Conservation (phyloP, 1,140 invertebrate species). For the Daktulosphaira vitifoliae region DNA sequence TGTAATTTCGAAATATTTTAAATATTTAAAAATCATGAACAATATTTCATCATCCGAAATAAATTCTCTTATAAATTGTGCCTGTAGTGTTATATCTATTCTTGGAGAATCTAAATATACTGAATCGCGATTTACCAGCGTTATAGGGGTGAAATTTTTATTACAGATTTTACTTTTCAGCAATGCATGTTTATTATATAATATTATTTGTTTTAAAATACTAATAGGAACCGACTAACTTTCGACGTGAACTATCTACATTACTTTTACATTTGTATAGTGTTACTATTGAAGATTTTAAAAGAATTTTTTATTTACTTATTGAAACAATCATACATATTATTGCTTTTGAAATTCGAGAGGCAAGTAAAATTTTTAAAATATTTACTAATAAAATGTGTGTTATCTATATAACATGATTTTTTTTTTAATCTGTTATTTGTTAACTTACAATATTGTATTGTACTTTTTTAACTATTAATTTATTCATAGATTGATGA, state of each 20-base stretch:
- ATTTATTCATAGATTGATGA: slow-evolving; percentile 1
- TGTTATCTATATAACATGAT: too few species aligned
- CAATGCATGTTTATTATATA: background rate
- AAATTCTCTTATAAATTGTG: background rate
- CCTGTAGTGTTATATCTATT: slow-evolving; percentile 7
- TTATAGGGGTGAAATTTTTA: slow-evolving; percentile 12
- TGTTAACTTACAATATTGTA: too few species aligned
- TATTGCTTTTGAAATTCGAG: slow-evolving; percentile 4
- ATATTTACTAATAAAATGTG: too few species aligned
- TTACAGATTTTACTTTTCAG: background rate
- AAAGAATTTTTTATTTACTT: slow-evolving; percentile 1
- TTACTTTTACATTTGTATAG: background rate
- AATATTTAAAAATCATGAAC: background rate
- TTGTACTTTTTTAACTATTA: background rate
- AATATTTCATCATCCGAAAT: background rate
- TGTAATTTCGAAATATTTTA: background rate
- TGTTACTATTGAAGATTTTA: background rate
- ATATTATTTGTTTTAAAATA: background rate
- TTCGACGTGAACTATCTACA: background rate
- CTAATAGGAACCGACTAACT: background rate
- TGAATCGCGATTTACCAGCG: background rate
- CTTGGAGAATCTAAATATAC: background rate
- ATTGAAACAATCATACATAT: slow-evolving; percentile 4
- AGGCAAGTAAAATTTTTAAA: too few species aligned
- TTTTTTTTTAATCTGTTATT: too few species aligned